Evolutionary conservation across 2,888 invertebrate genomes (phyloP), one percentile per base, ranked within the genome.

Genomic region (Lymantria monacha): DNA sequence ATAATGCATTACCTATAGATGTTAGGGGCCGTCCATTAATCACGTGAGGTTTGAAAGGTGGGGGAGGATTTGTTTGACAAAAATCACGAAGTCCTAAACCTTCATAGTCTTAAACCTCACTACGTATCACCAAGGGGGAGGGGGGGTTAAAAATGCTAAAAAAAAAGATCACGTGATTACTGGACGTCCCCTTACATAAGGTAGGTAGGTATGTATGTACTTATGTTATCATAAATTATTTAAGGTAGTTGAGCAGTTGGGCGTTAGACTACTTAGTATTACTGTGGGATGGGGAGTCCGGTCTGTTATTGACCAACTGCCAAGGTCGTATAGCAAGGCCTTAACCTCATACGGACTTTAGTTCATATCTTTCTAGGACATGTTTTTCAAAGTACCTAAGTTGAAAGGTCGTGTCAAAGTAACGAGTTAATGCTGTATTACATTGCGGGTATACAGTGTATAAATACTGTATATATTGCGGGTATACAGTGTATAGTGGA

Each of bases 231-330:
- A 33, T 10, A 33, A 33, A 33, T 10, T 5, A 33, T 10, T 33
- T 33, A 33, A 7, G 9, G 3, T 12, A 11, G n/a, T 7, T 55
- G 56, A 50, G 53, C 60, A 59, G 61, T 63, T 66, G 65, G 52
- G 55, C 5, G 56, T 50, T 33, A 51, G 44, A 46, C 48, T 58
- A 51, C 55, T 55, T 54, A 49, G 49, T 52, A 57, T 59, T 58
- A 63, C 52, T 54, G 66, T 72, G 68, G 69, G 62, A 53, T 69
- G 77, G 73, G 69, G 62, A 64, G 97, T 74, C 93, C 94, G 42
- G 94, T 96, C 96, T 48, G 96, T 95, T 49, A 95, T 96, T 76
- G 95, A 97, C 59, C 95, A 96, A 57, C 94, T 94, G 12, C 94
- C 97, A 44, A 99, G 99, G 91, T 95, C 96, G 54, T 10, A 8